Conservation (phyloP, 2,888 invertebrate genomes). For the Callinectes sapidus region DNA sequence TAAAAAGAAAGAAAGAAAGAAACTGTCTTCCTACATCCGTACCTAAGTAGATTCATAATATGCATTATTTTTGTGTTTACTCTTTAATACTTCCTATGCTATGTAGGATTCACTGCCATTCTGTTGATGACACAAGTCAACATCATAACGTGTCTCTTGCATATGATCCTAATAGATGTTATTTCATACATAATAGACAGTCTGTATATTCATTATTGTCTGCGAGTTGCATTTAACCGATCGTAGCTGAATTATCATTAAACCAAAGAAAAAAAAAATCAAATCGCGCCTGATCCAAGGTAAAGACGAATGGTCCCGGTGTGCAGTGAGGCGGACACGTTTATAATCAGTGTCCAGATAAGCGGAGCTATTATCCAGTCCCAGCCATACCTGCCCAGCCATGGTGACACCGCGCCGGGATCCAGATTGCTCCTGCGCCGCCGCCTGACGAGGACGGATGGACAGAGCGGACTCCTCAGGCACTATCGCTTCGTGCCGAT, state of each 20-base stretch:
- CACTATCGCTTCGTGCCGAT: slow-evolving; percentile 18
- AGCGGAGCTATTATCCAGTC: slow-evolving; percentile 8
- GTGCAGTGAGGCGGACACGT: slow-evolving; percentile 29
- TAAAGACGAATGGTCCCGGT: neutral
- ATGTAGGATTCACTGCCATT: neutral
- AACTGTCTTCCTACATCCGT: neutral
- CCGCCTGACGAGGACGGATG: slow-evolving; percentile 41
- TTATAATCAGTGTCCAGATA: slow-evolving; percentile 32
- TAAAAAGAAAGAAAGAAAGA: neutral
- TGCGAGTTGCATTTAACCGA: neutral
- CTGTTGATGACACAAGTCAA: neutral
- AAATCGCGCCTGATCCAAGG: neutral
- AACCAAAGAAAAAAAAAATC: neutral
- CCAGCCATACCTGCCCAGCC: neutral
- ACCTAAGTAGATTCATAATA: neutral
- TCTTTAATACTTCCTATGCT: neutral
- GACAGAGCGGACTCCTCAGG: slow-evolving; percentile 23
- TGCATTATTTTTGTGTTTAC: neutral
- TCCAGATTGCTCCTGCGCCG: slow-evolving; percentile 16
- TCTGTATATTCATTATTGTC: slow-evolving; percentile 8
- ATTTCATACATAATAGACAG: slow-evolving; percentile 4
- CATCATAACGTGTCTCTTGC: neutral
- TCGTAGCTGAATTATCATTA: neutral
- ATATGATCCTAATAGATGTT: neutral
- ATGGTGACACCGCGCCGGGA: neutral